These are phyloP conservation scores for Kradibia gibbosae DNA, from an alignment of 1,140 invertebrate species.

Conservation along the genomic window DNA sequence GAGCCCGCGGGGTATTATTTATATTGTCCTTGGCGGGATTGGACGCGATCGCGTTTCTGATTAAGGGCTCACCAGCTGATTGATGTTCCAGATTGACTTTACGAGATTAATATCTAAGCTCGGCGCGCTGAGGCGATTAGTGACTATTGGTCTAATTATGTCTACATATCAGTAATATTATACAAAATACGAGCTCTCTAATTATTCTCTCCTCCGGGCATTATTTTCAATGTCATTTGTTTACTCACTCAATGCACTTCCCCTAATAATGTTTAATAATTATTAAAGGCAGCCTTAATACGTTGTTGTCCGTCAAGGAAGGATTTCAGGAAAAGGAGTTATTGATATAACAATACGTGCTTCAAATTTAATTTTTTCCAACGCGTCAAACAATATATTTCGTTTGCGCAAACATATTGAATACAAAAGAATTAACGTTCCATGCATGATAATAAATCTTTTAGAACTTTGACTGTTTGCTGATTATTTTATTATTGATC, in stretches of 20 bases:
- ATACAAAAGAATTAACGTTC: background rate
- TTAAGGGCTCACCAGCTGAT: conserved; percentile 24
- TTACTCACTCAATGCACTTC: background rate
- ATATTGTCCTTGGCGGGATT: conserved; percentile 31
- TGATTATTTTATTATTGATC: background rate
- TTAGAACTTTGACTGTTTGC: background rate
- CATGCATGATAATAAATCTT: background rate
- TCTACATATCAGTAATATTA: background rate
- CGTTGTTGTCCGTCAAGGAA: background rate
- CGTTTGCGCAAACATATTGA: background rate
- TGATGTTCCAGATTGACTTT: conserved; percentile 1
- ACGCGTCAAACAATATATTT: no score
- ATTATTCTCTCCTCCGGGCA: background rate
- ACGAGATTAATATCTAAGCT: conserved; percentile 28
- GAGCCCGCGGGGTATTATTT: conserved; percentile 26
- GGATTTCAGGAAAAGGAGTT: no score
- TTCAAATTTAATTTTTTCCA: no score
- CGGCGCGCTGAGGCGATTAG: background rate
- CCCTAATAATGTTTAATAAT: background rate
- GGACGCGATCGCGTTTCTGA: background rate
- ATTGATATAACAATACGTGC: no score
- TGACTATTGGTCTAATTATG: conserved; percentile 15
- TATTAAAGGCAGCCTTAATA: background rate
- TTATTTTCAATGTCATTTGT: background rate
- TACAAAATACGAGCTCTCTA: background rate